Base-by-base conservation (phyloP, 2,113 vertebrate genomes). In the Micronycteris hirsuta region DNA sequence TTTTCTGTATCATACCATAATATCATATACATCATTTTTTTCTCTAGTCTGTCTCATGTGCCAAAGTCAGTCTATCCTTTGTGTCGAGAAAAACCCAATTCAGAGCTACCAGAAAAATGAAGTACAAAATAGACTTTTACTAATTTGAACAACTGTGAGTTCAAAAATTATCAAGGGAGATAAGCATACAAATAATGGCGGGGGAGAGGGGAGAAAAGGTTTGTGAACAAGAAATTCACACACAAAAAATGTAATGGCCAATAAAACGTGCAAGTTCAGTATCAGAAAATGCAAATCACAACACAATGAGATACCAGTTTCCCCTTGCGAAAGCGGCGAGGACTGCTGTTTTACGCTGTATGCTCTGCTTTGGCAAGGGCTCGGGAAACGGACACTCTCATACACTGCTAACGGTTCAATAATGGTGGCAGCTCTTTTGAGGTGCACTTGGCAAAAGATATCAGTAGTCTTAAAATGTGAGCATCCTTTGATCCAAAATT, bases 211-310 rank as follows among this genome's bases (percentile, higher is more conserved):
- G 12, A 82, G 77, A 67, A 90, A 91, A 90, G 8, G 2, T 49
- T 76, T 33, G 74, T 16, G 24, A 85, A 43, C 13, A 67, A 74
- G 45, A 47, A 84, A 81, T 68, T 87, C 52, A 84, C 49, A 76
- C 19, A 20, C 63, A n/a, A 33, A 43, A 47, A 28, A 49, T n/a
- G 45, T 76, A 49, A 81, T 47, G 36, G 36, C 77, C 49, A 73
- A 49, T 45, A 52, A 88, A 91, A 91, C 26, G 3, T 14, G 9
- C 8, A 52, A 54, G 19, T 71, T 91, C 28, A 33, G 45, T n/a
- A 86, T 86, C 38, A 89, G 73, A 93, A 84, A 91, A 74, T 56
- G 15, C 28, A 94, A 76, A 95, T 88, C 45, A 80, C 76, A 90
- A 49, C 24, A 77, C 78, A 96, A 31, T n/a, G 36, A 92, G 47